Base-by-base conservation (phyloP, 2,113 vertebrate species). In the Zosterops pallidus region DNA sequence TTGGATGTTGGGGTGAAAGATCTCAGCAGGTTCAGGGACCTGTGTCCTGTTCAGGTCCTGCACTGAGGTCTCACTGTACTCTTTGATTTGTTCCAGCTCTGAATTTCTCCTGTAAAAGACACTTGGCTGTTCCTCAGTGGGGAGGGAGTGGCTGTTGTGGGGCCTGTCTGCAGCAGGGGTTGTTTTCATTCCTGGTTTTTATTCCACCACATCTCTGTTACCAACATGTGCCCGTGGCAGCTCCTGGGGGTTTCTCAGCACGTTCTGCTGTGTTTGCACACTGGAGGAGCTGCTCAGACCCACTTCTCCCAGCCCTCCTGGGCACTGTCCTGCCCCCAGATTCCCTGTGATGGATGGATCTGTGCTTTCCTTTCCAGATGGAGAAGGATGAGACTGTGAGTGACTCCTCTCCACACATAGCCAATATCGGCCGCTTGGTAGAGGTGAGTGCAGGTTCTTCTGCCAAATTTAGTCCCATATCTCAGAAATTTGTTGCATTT, bases 361-460 rank as follows among this genome's bases (percentile, higher is more conserved):
- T 46, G 37, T 89, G 67, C n/a, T 25, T 52, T 71, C 25, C 46
- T 49, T 84, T 57, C 2, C 47, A 99, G 99, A 99, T 99, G 99
- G 99, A 99, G 97, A 99, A 99, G 91, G 99, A 99, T 13, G 99
- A 99, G 90, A 98, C 99, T 0, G 99, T 99, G 95, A 99, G 99
- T 9, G 99, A 99, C 97, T 98, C 98, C 62, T 99, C 99, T 47
- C 99, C 99, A 14, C 99, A 99, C 98, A 99, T 99, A 95, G 99
- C 99, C 96, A 99, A 99, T 52, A 99, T 99, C 0, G 99, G 99
- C 35, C 99, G 99, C 92, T 98, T 99, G 95, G 99, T 99, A 68
- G 99, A 99, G 98, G 99, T 99, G 83, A 98, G 98, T 95, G 29
- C 55, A 12, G 65, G 0, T 52, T 21, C 68, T 15, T 12, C 0